Conservation (phyloP, 1,140 invertebrate genomes). For the Diachasma alloeum region DNA sequence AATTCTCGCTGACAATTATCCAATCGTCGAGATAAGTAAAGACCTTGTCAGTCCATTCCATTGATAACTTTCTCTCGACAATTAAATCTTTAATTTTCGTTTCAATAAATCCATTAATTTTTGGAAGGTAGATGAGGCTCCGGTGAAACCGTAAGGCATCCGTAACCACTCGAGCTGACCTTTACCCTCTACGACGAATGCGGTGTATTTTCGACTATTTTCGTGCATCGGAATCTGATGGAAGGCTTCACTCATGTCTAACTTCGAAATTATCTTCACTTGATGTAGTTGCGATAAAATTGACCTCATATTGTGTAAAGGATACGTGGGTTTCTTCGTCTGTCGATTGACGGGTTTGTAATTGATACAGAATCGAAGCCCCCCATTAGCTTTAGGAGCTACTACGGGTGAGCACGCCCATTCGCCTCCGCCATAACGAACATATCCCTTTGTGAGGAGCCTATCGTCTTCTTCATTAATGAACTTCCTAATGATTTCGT, state of each 20-base stretch:
- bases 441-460: slow-evolving; percentile 19
- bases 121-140: slow-evolving; percentile 25
- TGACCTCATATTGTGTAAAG: slow-evolving; percentile 21
- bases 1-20: slow-evolving; percentile 23
- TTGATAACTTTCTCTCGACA: slow-evolving; percentile 1
- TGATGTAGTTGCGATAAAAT: slow-evolving; percentile 33
- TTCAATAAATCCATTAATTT: slow-evolving; percentile 22
- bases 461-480: slow-evolving; percentile 28
- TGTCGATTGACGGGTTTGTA: slow-evolving; percentile 17
- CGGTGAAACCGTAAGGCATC: slow-evolving; percentile 49
- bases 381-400: slow-evolving; percentile 18
- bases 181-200: slow-evolving; percentile 45
- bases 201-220: slow-evolving; percentile 24
- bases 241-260: slow-evolving; percentile 47
- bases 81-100: slow-evolving; percentile 8
- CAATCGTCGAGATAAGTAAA: slow-evolving; percentile 23
- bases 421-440: slow-evolving; percentile 19
- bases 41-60: slow-evolving; percentile 15
- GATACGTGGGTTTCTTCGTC: slow-evolving; percentile 28
- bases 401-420: slow-evolving; percentile 22
- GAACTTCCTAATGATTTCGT: slow-evolving; percentile 20
- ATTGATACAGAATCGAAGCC: slow-evolving; percentile 25
- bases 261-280: slow-evolving; percentile 34
- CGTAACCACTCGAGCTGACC: slow-evolving; percentile 55
- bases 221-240: slow-evolving; percentile 30